A percentile compares a stretch with the other conserved stretches of the same genome.
Conservation (phyloP, 2,113 vertebrate species). For the Alethe castanea region DNA sequence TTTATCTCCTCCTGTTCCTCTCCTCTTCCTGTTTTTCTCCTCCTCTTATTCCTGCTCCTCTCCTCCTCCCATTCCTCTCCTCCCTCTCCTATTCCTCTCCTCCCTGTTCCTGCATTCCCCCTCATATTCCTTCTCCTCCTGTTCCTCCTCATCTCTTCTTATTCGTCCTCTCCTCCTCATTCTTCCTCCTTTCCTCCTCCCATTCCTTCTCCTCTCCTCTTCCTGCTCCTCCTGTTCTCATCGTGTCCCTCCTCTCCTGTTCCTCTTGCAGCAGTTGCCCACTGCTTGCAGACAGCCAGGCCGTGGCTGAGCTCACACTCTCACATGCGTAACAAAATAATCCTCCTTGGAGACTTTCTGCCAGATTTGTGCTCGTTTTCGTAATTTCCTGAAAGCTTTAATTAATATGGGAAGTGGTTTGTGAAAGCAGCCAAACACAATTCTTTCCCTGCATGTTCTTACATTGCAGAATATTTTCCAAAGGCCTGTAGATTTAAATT, state of each 20-base stretch:
- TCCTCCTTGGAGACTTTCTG: not conserved
- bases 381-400: not conserved
- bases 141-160: not conserved
- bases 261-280: not conserved
- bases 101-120: not conserved
- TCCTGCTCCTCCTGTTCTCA: not conserved
- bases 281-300: not conserved
- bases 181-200: not conserved
- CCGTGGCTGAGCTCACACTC: not conserved
- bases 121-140: not conserved
- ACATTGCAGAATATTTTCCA: not conserved
- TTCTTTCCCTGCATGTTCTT: not conserved
- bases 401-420: not conserved
- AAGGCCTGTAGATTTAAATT: not conserved
- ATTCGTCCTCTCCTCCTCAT: not conserved
- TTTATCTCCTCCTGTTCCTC: not conserved
- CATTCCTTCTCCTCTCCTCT: not conserved
- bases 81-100: not conserved
- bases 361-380: rapidly evolving
- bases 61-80: not conserved
- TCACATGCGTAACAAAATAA: not conserved
- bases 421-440: not conserved
- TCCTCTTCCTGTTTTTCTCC: not conserved
- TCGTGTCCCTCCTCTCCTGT: rapidly evolving
- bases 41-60: not conserved